Percentiles rank a stretch among this genome's conserved stretches.
Conservation (phyloP, 2,113 vertebrate genomes). For the Macquaria ambigua region DNA sequence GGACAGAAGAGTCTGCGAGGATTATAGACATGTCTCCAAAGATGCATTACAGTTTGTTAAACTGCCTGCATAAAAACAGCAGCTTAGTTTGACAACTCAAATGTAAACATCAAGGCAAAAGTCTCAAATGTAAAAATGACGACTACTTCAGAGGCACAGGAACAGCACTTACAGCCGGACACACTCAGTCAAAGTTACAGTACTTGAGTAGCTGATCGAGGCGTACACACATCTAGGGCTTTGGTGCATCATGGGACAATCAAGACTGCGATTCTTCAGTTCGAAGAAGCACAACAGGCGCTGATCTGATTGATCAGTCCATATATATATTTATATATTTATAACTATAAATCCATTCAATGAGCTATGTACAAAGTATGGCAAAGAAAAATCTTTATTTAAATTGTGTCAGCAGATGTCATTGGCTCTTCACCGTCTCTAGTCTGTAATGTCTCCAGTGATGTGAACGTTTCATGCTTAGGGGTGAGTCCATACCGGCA, state of each 20-base stretch:
- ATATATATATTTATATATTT: constrained; percentile 71
- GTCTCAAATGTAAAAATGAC: constrained; percentile 8
- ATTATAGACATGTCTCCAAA: constrained; percentile 1
- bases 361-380: constrained; percentile 81
- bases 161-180: constrained; percentile 33
- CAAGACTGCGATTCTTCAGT: constrained; percentile 58
- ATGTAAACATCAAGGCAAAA: not conserved
- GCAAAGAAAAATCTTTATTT: constrained; percentile 69
- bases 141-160: constrained; percentile 32
- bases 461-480: constrained; percentile 70
- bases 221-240: constrained; percentile 67
- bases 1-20: not conserved
- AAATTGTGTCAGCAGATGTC: constrained; percentile 64
- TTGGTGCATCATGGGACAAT: constrained; percentile 78
- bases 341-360: constrained; percentile 76
- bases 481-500: constrained; percentile 45
- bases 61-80: not conserved
- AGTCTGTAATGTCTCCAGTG: constrained; percentile 63
- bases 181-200: constrained; percentile 59
- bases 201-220: constrained; percentile 53
- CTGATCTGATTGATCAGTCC: constrained; percentile 59
- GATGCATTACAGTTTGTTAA: not conserved
- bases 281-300: constrained; percentile 48
- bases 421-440: constrained; percentile 57
- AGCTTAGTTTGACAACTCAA: not conserved